A percentile compares a stretch with the other conserved stretches of the same genome.
These are phyloP conservation scores for Gouania willdenowi DNA, from an alignment of 2,797 vertebrate genomes.

Conservation along the genomic window DNA sequence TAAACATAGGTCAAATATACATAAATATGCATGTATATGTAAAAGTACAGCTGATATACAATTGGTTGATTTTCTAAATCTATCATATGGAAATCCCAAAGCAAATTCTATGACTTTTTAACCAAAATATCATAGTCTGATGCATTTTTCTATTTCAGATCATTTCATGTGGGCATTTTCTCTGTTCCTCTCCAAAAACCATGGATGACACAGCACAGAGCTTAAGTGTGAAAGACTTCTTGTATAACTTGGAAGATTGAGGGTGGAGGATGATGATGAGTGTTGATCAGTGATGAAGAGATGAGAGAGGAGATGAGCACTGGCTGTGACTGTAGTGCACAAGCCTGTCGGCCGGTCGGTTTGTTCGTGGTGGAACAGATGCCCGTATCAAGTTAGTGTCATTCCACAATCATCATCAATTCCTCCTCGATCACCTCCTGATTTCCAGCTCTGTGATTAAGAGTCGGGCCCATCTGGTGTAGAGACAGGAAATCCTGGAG, in stretches of 20 bases:
- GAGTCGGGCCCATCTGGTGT: constrained; percentile 75
- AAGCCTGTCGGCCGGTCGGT: constrained; percentile 37
- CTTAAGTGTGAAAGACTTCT: constrained; percentile 45
- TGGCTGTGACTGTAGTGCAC: constrained; percentile 56
- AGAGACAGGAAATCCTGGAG: constrained; percentile 74
- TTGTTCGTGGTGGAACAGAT: constrained; percentile 65
- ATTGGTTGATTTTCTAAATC: no score
- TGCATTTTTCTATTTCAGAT: background rate
- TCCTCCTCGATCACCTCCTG: constrained; percentile 71
- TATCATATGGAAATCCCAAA: no score
- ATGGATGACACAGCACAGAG: constrained; percentile 29
- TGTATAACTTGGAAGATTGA: constrained; percentile 44
- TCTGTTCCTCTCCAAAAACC: constrained; percentile 12
- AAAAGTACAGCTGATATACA: no score
- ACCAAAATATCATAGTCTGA: no score
- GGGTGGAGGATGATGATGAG: constrained; percentile 49
- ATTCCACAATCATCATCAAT: constrained; percentile 75
- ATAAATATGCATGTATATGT: no score
- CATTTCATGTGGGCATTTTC: background rate
- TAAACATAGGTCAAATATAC: no score
- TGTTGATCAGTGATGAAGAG: constrained; percentile 55
- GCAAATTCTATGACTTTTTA: no score
- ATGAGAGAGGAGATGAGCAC: constrained; percentile 51
- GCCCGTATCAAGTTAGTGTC: constrained; percentile 68
- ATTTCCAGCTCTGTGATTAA: constrained; percentile 76